Evolutionary conservation across 2,797 vertebrate species (phyloP).

Genomic region (Ficedula albicollis): DNA sequence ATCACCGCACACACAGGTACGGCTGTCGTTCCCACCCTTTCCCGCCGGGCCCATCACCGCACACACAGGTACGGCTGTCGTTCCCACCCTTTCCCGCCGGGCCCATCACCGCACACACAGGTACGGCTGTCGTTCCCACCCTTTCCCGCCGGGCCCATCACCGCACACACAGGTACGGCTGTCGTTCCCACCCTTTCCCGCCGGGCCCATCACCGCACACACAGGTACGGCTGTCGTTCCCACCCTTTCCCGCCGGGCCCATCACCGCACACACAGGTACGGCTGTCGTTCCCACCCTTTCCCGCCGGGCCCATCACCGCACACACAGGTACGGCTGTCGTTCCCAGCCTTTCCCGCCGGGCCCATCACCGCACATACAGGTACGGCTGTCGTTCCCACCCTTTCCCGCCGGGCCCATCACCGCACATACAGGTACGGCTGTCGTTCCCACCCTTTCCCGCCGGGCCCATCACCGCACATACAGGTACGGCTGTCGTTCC

Average conservation of each 20-base stretch:
- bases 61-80: background rate
- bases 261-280: background rate
- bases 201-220: background rate
- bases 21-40: accelerated
- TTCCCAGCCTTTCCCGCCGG: accelerated
- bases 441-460: accelerated
- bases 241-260: background rate
- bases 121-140: accelerated
- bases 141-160: accelerated
- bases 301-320: accelerated
- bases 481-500: background rate
- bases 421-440: background rate
- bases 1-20: accelerated
- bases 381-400: accelerated
- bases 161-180: background rate
- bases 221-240: background rate
- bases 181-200: background rate
- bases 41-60: accelerated
- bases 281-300: accelerated
- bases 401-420: accelerated
- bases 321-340: background rate
- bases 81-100: accelerated
- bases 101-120: accelerated
- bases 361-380: accelerated
- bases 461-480: accelerated